Evolutionary conservation across 2,888 invertebrate genomes (phyloP).

Genomic region (Eustalomyia histrio): DNA sequence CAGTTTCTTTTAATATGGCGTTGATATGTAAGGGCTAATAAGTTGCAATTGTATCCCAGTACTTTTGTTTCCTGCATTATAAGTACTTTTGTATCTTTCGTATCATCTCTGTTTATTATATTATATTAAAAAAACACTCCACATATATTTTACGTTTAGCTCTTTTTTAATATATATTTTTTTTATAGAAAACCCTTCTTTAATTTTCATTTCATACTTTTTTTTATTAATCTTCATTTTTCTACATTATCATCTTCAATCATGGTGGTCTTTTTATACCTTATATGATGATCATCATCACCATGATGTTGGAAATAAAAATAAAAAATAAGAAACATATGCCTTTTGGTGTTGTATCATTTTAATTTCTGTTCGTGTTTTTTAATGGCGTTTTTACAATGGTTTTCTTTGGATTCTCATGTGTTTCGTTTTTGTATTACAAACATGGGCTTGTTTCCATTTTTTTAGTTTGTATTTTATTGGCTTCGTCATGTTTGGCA

Average conservation of each 20-base stretch:
- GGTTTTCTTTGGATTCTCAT: slow-evolving; percentile 14
- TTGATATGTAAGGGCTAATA: too few relatives aligned
- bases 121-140: not conserved
- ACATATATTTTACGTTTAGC: not conserved
- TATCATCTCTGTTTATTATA: not conserved
- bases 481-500: slow-evolving; percentile 63
- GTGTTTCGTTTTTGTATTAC: slow-evolving; percentile 12
- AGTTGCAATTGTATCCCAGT: not conserved
- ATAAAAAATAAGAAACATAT: not conserved
- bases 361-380: slow-evolving; percentile 39
- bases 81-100: not conserved
- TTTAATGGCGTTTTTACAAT: slow-evolving; percentile 53
- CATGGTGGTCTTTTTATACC: slow-evolving; percentile 51
- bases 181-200: slow-evolving; percentile 1
- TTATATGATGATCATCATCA: slow-evolving; percentile 1
- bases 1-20: not conserved
- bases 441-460: not conserved
- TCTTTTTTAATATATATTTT: not conserved
- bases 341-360: slow-evolving; percentile 12
- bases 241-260: slow-evolving; percentile 38
- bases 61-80: not conserved
- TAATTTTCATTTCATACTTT: slow-evolving; percentile 1
- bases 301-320: not conserved
- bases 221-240: slow-evolving; percentile 41
- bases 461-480: slow-evolving; percentile 23